A percentile compares a stretch with the other conserved stretches of the same genome.
Evolutionary conservation across 2,797 vertebrate species (phyloP).

Genomic region (Sus cebifrons): DNA sequence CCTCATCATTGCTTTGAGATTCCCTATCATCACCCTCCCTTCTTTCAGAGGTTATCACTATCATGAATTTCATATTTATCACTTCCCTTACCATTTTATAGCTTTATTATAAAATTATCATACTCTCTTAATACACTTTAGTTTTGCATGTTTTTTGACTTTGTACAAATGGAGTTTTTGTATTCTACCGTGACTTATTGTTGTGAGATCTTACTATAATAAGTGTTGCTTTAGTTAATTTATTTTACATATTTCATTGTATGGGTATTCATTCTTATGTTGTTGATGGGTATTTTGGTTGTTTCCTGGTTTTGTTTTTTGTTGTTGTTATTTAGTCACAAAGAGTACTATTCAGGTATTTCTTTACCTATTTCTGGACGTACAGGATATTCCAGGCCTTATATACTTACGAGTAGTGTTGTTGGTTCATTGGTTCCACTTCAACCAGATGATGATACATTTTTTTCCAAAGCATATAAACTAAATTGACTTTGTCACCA

Average conservation of each 20-base stretch:
- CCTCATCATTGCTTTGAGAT: background rate
- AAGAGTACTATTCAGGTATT: background rate
- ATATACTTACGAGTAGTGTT: background rate
- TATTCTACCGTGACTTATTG: background rate
- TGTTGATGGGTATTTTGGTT: conserved; percentile 9
- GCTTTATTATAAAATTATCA: background rate
- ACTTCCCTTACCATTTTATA: background rate
- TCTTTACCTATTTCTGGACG: background rate
- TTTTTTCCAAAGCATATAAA: background rate
- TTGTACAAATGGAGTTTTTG: background rate
- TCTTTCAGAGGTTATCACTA: background rate
- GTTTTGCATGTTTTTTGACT: conserved; percentile 9
- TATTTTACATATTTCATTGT: background rate
- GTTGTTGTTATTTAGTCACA: background rate
- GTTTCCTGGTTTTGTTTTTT: background rate
- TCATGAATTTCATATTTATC: background rate
- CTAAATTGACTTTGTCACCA: background rate
- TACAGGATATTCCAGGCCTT: background rate
- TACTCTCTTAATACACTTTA: background rate
- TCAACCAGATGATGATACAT: background rate
- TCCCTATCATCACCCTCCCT: background rate
- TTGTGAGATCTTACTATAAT: background rate
- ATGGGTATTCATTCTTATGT: background rate
- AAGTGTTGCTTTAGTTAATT: background rate
- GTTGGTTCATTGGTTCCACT: background rate